Base-by-base conservation (phyloP, 2,797 vertebrate species). In the Ibycter americanus region DNA sequence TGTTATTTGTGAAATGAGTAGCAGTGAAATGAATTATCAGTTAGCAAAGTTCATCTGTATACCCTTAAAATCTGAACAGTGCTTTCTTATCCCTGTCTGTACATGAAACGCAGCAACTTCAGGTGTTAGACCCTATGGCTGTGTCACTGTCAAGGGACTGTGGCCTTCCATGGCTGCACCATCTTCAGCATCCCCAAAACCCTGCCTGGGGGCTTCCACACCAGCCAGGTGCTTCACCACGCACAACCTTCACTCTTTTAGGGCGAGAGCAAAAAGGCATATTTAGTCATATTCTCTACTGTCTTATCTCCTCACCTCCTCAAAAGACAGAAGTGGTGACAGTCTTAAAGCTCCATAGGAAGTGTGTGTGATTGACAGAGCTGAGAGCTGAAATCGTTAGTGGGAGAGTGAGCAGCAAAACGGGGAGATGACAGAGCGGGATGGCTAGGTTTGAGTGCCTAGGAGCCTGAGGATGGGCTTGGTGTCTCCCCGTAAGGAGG, bases 111-210 rank as follows among this genome's bases (percentile, higher is more conserved):
- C 52, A 70, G 14, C 54, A 71, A 32, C 49, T 84, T 78, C 17
- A 54, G 46, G 40, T 83, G 32, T 29, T 80, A 58, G 62, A 55
- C 6, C 15, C 23, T 47, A 9, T 8, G 25, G 23, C 68, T 74
- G 3, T 89, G 59, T n/a, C 34, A 44, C 29, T 31, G 26, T 3
- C 0, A 0, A 12, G 8, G 11, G 14, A 73, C 9, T 1, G 1
- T 47, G n/a, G 17, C 29, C 13, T 15, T 86, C 15, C 22, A 22
- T 27, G 4, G 7, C 56, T 74, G 19, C 20, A 51, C 3, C 25
- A 15, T 62, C 21, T 73, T 76, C 79, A 63, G 42, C 36, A 59
- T 61, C 47, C n/a, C 31, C 31, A 38, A 80, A 87, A 31, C 18
- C 17, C 42, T 80, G 40, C 26, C 46, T 29, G 3, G 19, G 18